Evolutionary conservation across 2,797 vertebrate genomes (phyloP), one percentile per base, ranked within the genome.

Genomic region (Sphenodon punctatus): DNA sequence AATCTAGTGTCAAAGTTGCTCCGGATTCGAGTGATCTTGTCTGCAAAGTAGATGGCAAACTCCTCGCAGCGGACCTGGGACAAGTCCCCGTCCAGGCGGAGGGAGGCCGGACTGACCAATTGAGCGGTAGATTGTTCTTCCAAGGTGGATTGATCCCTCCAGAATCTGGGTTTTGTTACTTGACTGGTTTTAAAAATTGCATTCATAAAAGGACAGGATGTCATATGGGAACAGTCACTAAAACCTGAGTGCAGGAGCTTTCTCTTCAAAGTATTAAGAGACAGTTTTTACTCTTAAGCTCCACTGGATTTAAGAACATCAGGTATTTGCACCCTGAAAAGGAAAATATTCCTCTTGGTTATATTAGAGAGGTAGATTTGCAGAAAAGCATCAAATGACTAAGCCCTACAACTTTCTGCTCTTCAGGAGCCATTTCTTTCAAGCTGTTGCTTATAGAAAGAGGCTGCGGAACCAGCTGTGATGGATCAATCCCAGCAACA

Each of bases 341-440:
- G 32, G 55, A 16, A 34, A 42, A 67, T 46, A 39, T 8, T n/a
- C 25, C 7, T 9, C n/a, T n/a, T n/a, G n/a, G n/a, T 36, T 14
- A 6, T 30, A 25, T 69, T 75, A 36, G 23, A 48, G 41, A 5
- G 59, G n/a, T 55, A 59, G 67, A n/a, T n/a, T n/a, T n/a, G n/a
- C n/a, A n/a, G 73, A 88, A 78, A 25, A 71, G 15, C 25, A 13
- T 63, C 72, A n/a, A 38, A 27, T 39, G 32, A 34, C 58, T 63
- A 71, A 63, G 19, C 25, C 27, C 55, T 55, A 39, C 80, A 53
- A 46, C 65, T 46, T 67, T 53, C n/a, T 48, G 8, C 12, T 64
- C 11, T 49, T 69, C 42, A 27, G 51, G 84, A 68, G 23, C 67
- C 68, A 83, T 58, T 30, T 38, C 41, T 60, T 61, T 10, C 25